Base-by-base conservation (phyloP, 2,888 invertebrate genomes). In the Bruchidius siliquastri region DNA sequence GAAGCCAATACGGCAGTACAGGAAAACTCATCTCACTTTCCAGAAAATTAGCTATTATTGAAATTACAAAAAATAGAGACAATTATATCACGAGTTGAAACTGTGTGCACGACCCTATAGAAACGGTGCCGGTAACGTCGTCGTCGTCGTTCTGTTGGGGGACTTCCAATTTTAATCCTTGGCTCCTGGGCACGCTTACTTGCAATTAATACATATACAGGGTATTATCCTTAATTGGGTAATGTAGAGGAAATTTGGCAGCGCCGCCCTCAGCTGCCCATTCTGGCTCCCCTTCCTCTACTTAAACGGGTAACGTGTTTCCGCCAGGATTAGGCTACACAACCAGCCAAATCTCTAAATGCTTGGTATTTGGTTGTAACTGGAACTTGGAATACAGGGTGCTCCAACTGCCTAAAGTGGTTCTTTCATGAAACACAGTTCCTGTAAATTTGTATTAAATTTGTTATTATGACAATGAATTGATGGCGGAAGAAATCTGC, bases 201-300 rank as follows among this genome's bases (percentile, higher is more conserved):
- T 76, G 74, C 76, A 77, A 79, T 76, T 78, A 79, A 78, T 80
- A 80, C 76, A 75, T 75, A 76, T 75, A 77, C 76, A 75, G 74
- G 73, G 76, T 75, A 76, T 75, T 74, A 77, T 76, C 75, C 77
- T 75, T 78, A 80, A 79, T 79, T 78, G 80, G 79, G 76, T 79
- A 80, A 80, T 80, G 80, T 78, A 78, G 77, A 78, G 79, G 80
- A 79, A 80, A 78, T 76, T 74, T 74, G 77, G 76, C 73, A 3
- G 68, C 20, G 21, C 68, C 22, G 22, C 68, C 68, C 68, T 18
- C 18, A 6, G 21, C 20, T 21, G 49, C 49, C 49, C 49, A 49
- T 49, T 49, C 18, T 13, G 49, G 49, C 18, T 3, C 49, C 49
- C 49, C 18, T 49, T 49, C 18, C 49, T 13, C 49, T 13, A 8